Conservation (phyloP, 2,888 invertebrate genomes). For the Phengaris arion region DNA sequence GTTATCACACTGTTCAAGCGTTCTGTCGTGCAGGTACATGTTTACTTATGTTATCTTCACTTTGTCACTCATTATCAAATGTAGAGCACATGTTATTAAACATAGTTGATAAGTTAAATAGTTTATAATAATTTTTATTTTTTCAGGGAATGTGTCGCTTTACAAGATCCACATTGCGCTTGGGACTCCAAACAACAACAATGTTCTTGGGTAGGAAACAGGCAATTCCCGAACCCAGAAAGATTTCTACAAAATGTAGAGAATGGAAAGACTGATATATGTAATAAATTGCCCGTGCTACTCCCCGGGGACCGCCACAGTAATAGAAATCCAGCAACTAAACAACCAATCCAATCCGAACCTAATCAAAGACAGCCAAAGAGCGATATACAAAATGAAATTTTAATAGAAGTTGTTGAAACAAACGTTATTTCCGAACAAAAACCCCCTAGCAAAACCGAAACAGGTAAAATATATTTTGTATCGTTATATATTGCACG, state of each 20-base stretch:
- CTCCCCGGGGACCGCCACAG: slow-evolving; percentile 63
- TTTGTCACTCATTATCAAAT: slow-evolving; percentile 32
- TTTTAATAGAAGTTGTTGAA: slow-evolving; percentile 82
- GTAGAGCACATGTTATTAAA: slow-evolving; percentile 1
- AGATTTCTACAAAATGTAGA: slow-evolving; percentile 86
- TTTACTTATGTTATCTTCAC: slow-evolving; percentile 32
- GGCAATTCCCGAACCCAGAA: slow-evolving; percentile 81
- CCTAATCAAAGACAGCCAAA: slow-evolving; percentile 75
- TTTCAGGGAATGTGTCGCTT: slow-evolving; percentile 90
- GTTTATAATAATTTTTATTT: slow-evolving; percentile 42
- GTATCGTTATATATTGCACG: not conserved
- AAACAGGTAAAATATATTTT: slow-evolving; percentile 58
- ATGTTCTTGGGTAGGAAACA: slow-evolving; percentile 77
- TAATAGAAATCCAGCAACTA: slow-evolving; percentile 69
- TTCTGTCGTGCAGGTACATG: slow-evolving; percentile 81
- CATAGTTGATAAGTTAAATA: not conserved
- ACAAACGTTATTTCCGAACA: slow-evolving; percentile 81
- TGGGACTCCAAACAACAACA: slow-evolving; percentile 89
- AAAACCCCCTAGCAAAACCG: slow-evolving; percentile 71
- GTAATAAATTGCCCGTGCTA: slow-evolving; percentile 73
- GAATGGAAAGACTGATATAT: slow-evolving; percentile 82
- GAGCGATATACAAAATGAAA: slow-evolving; percentile 82
- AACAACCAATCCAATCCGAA: slow-evolving; percentile 67
- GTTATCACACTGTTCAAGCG: slow-evolving; percentile 89
- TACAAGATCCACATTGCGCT: slow-evolving; percentile 98